Percentiles rank a stretch among this genome's conserved stretches.
These are phyloP conservation scores for Rhinichthys osculus DNA, from an alignment of 2,797 vertebrate species.

Conservation along the genomic window DNA sequence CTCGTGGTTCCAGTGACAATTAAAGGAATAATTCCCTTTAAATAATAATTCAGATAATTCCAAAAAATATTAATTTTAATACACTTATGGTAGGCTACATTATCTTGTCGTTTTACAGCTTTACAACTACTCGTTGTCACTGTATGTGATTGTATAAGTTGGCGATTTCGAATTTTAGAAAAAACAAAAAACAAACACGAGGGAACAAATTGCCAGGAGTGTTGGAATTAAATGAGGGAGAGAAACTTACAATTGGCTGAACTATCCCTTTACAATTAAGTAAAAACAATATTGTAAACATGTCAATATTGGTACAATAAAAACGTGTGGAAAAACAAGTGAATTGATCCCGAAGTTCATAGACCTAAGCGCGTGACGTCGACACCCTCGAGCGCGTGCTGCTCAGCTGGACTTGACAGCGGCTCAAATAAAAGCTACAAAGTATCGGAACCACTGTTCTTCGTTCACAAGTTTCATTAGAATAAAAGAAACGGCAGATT, in stretches of 20 bases:
- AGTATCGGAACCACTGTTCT: background rate
- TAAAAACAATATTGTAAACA: background rate
- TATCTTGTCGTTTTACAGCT: background rate
- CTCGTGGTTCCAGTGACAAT: background rate
- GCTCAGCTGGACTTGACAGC: slow-evolving; percentile 55
- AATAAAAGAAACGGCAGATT: background rate
- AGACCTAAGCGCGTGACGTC: background rate
- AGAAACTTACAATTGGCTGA: background rate
- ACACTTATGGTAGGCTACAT: background rate
- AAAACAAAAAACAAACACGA: background rate
- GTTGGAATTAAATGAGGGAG: accelerated
- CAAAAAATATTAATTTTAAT: background rate
- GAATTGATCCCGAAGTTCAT: background rate
- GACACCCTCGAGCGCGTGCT: slow-evolving; percentile 47
- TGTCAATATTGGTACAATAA: background rate
- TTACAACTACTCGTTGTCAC: background rate
- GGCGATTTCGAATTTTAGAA: background rate
- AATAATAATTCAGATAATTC: background rate
- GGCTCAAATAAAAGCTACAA: slow-evolving; percentile 20
- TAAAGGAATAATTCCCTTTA: background rate
- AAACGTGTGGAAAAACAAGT: background rate
- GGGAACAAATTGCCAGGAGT: background rate
- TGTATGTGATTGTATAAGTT: background rate
- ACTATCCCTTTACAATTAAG: background rate
- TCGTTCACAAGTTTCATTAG: background rate